Evolutionary conservation across 2,888 invertebrate genomes (phyloP), one percentile per base, ranked within the genome.

Genomic region (Chymomyza fuscimana): DNA sequence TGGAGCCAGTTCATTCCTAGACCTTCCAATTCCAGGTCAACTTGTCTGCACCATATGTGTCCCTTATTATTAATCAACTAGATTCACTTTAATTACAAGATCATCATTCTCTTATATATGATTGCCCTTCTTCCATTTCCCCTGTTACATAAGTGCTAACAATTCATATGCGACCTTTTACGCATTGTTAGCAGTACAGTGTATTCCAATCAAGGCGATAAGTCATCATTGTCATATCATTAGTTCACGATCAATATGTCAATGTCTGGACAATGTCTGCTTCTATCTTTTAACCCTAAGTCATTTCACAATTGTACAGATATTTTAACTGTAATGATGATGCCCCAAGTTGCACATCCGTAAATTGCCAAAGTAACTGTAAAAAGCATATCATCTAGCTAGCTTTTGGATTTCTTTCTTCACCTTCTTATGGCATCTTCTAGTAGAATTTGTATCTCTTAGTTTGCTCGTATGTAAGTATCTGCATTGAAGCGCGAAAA

Each of bases 401-500:
- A 7, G 12, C 40, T 12, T 46, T 46, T 32, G 32, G 40, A 10
- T 46, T 46, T 10, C 40, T 46, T 46, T 46, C 40, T 12, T 46
- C 40, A 46, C 40, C 40, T 46, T 46, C 32, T 5, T 46, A 12
- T 10, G 40, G 12, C 40, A 46, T 4, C 32, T 32, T 32, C 32
- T 32, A 9, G 40, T 46, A 46, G 10, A 12, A 2, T 46, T 46
- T 46, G 40, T 46, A 46, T 46, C 40, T 46, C 40, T 12, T 10
- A 46, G 40, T 46, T 46, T 12, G 40, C 12, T 46, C 6, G 12
- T 46, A 12, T 46, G 12, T 12, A 46, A 80, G 78, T 76, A 82
- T 83, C 89, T 86, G 81, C 82, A 84, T 86, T 86, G 89, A 88
- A 88, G 86, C 88, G 89, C 85, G 88, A 85, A 90, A 90, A 89